These are phyloP conservation scores for Rhinatrema bivittatum DNA, from an alignment of 2,797 vertebrate species.

Conservation along the genomic window DNA sequence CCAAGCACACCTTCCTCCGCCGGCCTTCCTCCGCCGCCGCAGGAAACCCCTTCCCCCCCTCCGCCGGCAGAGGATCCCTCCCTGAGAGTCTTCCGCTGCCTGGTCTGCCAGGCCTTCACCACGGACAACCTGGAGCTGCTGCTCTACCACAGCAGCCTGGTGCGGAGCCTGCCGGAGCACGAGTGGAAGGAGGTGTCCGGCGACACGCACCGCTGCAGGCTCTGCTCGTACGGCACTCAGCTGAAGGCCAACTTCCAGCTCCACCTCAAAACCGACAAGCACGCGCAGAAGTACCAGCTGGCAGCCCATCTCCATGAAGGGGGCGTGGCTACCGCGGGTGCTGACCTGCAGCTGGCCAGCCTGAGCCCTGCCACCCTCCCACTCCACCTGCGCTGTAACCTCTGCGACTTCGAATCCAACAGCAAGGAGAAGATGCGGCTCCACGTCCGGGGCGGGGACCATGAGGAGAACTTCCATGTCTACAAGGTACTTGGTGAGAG, in stretches of 20 bases:
- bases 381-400: constrained; percentile 50
- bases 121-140: constrained; percentile 48
- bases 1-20: background rate
- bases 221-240: constrained; percentile 53
- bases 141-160: constrained; percentile 40
- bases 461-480: constrained; percentile 44
- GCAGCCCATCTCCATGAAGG: constrained; percentile 51
- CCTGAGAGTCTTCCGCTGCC: constrained; percentile 45
- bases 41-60: constrained; percentile 11
- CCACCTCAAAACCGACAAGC: constrained; percentile 55
- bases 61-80: constrained; percentile 15
- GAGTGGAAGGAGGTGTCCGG: constrained; percentile 53
- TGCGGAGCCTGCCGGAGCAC: constrained; percentile 40
- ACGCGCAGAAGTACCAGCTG: constrained; percentile 52
- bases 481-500: constrained; percentile 34
- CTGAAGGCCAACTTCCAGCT: constrained; percentile 58
- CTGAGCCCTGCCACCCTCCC: constrained; percentile 13
- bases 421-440: constrained; percentile 55
- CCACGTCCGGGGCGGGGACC: constrained; percentile 34
- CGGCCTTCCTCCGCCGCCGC: background rate
- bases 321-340: constrained; percentile 15
- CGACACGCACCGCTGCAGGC: constrained; percentile 48
- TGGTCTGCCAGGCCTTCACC: constrained; percentile 50
- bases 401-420: constrained; percentile 53
- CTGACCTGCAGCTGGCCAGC: constrained; percentile 10